Base-by-base conservation (phyloP, 2,888 invertebrate genomes). In the Colostygia pectinataria region DNA sequence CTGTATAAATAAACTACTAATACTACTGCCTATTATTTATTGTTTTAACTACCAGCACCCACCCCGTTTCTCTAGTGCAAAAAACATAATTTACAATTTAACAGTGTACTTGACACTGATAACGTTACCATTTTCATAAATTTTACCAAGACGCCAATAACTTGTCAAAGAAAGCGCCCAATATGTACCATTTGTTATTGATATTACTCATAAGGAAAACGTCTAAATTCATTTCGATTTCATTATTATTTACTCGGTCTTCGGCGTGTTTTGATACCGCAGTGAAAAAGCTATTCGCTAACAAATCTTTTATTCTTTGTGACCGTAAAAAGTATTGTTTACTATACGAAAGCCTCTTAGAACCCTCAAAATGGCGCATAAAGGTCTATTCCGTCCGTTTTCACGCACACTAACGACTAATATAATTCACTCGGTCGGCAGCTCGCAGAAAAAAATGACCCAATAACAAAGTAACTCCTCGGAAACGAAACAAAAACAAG, bases 401-500 rank as follows among this genome's bases (percentile, higher is more conserved):
- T 70, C 79, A 79, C 79, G 76, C 76, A 74, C 80, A 77, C 71
- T 74, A 78, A 77, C 74, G 74, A 68, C 74, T 67, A 51, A 70
- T 74, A 82, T 80, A 81, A 80, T 78, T 83, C 83, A 82, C 78
- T 71, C 67, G 59, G 65, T 57, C 61, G 65, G 9, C 40, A n/a
- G 23, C 65, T 56, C 63, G 12, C 41, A 57, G 65, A 68, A 81
- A 84, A 80, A 83, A 83, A 82, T 80, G 55, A 70, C 75, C 79
- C 79, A 79, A 81, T 81, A 82, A 77, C 80, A 72, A 74, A 77
- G 71, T 70, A 79, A 77, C 75, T 77, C 68, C 63, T 68, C 61
- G 71, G 63, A 70, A 65, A 65, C 63, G 68, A 70, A 74, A 74
- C 79, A 84, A 85, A 86, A 85, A 83, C 80, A 74, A 70, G 69